Evolutionary conservation across 2,888 invertebrate species (phyloP).

Genomic region (Melolontha melolontha): DNA sequence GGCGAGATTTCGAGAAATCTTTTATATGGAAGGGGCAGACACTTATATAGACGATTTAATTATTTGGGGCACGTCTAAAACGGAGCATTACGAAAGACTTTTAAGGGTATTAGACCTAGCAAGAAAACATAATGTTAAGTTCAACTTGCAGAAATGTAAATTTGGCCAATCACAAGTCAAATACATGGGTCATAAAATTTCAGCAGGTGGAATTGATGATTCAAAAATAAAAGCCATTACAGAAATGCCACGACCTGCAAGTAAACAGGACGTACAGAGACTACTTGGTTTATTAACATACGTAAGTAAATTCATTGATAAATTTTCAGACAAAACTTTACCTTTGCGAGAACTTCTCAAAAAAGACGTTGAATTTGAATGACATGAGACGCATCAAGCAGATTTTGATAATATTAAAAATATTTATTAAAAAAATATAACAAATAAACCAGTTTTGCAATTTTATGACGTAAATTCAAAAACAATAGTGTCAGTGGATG

Average conservation of each 20-base stretch:
- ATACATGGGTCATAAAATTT: constrained; percentile 35
- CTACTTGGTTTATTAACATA: constrained; percentile 32
- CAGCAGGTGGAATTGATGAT: constrained; percentile 3
- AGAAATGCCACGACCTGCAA: constrained; percentile 10
- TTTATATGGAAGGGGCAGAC: too few relatives aligned
- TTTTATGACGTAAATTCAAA: constrained; percentile 35
- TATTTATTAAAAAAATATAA: constrained; percentile 26
- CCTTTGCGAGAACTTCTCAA: constrained; percentile 30
- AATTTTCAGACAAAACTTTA: constrained; percentile 25
- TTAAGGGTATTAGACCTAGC: too few relatives aligned
- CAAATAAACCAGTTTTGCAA: constrained; percentile 23
- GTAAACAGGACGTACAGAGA: constrained; percentile 34
- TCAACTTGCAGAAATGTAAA: too few relatives aligned
- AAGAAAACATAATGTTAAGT: too few relatives aligned
- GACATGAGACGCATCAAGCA: constrained; percentile 1
- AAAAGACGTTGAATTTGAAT: constrained; percentile 16
- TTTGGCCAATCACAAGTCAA: too few relatives aligned
- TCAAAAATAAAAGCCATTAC: constrained; percentile 17
- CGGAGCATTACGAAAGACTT: too few relatives aligned
- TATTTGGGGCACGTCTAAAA: too few relatives aligned
- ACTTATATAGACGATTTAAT: too few relatives aligned
- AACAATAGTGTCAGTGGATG: constrained; percentile 50
- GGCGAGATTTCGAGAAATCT: too few relatives aligned
- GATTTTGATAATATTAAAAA: constrained; percentile 21
- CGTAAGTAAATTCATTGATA: too few relatives aligned